Evolutionary conservation across 2,888 invertebrate genomes (phyloP), one percentile per base, ranked within the genome.

Genomic region (Parapristionchus giblindavisi): DNA sequence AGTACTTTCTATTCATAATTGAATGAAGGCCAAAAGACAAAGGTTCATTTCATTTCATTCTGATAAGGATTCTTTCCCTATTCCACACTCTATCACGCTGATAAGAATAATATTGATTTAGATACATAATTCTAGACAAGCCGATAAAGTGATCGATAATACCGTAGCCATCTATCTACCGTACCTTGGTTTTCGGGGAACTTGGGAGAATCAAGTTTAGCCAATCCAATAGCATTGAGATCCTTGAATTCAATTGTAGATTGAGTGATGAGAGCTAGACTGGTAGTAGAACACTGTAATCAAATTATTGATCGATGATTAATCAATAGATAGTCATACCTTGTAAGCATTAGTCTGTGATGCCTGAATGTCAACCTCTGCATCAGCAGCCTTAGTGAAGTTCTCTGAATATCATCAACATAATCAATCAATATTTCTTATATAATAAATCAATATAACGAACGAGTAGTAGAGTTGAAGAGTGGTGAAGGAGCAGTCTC

Each of bases 181-280:
- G 24, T 65, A 83, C 82, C 58, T 75, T 84, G 84, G 48, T 77
- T 75, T 27, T 73, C 27, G 27, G 83, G 82, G 81, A 85, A 84
- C 3, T 75, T 51, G 66, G 76, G 77, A 17, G 74, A 74, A 38
- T 78, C 77, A 32, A 81, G 54, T 29, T 65, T 40, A 8, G 83
- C 83, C 61, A 83, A 81, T 14, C 85, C 86, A 8, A 85, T 76
- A 24, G 84, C 80, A 56, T 79, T 80, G 34, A 85, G 71, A 14
- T 77, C 61, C 63, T 80, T 80, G 76, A 87, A 77, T n/a, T 79
- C 76, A 58, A 87, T 65, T 68, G 68, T 70, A 32, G 84, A 82
- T n/a, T 80, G 82, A 56, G 80, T 75, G 43, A 76, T 76, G 36
- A 87, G 81, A 43, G 79, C 77, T 34, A 87, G 81, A 29, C 77